Evolutionary conservation across 2,797 vertebrate genomes (phyloP), one percentile per base, ranked within the genome.

Genomic region (Molossus molossus): DNA sequence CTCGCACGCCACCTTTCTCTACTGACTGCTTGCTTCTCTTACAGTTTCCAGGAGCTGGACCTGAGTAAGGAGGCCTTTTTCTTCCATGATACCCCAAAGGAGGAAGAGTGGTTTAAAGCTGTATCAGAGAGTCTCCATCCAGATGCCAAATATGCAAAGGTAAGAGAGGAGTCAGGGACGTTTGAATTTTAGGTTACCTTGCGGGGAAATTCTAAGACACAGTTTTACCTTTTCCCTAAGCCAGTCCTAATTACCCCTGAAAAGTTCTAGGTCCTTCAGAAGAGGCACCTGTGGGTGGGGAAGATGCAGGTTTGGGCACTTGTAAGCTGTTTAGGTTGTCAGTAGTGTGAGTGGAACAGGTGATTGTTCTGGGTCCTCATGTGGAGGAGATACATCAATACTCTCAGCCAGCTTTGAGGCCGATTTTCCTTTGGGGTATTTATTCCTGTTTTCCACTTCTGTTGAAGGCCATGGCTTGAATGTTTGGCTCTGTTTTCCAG

Each of bases 31-130:
- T 97, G 97, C 92, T 96, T 97, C 96, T 98, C 93, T 95, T 92
- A 92, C 94, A 99, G 99, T 89, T 99, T 99, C 98, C 99, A 99
- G 98, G 99, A 99, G 97, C 99, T 99, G 72, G 99, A 99, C 98
- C 98, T 99, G 95, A 99, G 99, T 97, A 99, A 99, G 97, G 99
- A 99, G 98, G 99, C 99, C 67, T 99, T 99, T 98, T 99, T 99
- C 98, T 99, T 99, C 98, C 99, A 99, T 86, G 99, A 99, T 97
- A 99, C 99, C 1, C 99, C 99, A 9, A 99, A 99, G 97, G 99
- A 99, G 96, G 98, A 99, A 29, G 99, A 99, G 95, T 99, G 99
- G 99, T 99, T 99, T 95, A 99, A 99, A 98, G 99, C 99, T 29
- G 99, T 99, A 90, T 98, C 98, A 3, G 98, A 99, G 21, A 98